Percentiles rank a stretch among this genome's conserved stretches.
Conservation (phyloP, 2,113 vertebrate species). For the Orcinus orca region DNA sequence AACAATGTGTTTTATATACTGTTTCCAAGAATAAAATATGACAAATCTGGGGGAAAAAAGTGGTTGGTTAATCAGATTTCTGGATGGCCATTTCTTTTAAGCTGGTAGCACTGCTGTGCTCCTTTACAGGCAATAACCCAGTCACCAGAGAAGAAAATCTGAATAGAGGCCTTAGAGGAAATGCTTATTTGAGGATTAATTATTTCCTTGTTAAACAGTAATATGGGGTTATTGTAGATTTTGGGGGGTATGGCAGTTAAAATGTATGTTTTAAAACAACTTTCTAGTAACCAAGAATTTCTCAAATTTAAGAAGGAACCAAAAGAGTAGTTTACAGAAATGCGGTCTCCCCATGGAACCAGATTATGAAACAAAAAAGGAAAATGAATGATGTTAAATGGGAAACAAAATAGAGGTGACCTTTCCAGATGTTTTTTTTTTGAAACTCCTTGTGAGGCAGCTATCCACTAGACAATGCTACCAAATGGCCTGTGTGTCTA, state of each 20-base stretch:
- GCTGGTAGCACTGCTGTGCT: background rate
- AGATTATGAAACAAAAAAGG: background rate
- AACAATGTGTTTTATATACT: conserved; percentile 77
- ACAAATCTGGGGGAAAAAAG: conserved; percentile 52
- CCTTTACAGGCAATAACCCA: conserved; percentile 27
- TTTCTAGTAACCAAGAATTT: conserved; percentile 46
- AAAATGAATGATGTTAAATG: background rate
- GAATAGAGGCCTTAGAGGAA: background rate
- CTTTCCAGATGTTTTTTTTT: background rate
- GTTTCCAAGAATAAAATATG: conserved; percentile 78
- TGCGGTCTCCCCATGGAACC: background rate
- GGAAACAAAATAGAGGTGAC: background rate
- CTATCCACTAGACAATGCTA: background rate
- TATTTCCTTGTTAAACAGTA: conserved; percentile 52
- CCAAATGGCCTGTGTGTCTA: background rate
- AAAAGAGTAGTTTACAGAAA: conserved; percentile 28
- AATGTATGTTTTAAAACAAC: background rate
- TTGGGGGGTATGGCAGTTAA: background rate
- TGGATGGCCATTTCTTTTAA: background rate
- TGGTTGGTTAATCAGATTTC: conserved; percentile 50
- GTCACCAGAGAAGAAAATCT: background rate
- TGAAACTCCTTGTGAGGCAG: background rate
- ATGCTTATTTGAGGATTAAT: background rate
- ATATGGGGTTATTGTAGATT: conserved; percentile 34
- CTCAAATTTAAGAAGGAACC: conserved; percentile 2